These are phyloP conservation scores for Anguilla marmorata DNA, from an alignment of 2,797 vertebrate species.

Conservation along the genomic window DNA sequence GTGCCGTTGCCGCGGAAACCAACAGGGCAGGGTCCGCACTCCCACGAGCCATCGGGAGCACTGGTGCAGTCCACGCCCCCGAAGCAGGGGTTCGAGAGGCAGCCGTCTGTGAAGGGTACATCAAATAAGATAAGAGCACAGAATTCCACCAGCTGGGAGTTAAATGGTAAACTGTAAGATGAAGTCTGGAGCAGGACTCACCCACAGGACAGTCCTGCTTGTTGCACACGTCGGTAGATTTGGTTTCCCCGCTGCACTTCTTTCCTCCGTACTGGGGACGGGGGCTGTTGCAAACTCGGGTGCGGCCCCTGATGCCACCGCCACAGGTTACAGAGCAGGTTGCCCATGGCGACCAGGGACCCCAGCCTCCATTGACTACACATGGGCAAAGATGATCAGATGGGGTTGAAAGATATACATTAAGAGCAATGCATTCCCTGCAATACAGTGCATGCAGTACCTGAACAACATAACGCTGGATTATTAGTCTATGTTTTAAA, in stretches of 20 bases:
- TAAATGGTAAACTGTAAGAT: neutral
- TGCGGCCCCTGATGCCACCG: constrained; percentile 83
- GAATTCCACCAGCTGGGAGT: neutral
- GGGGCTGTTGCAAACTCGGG: constrained; percentile 88
- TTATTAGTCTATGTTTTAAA: neutral
- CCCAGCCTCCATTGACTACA: constrained; percentile 92
- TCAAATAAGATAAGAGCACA: constrained; percentile 20
- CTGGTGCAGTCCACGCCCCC: constrained; percentile 90
- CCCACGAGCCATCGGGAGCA: constrained; percentile 92
- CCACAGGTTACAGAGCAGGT: constrained; percentile 87
- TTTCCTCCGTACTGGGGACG: constrained; percentile 85
- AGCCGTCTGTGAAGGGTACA: constrained; percentile 79
- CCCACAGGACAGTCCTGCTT: constrained; percentile 85
- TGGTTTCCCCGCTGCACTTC: constrained; percentile 79
- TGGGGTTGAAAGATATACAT: neutral
- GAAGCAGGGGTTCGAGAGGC: constrained; percentile 95
- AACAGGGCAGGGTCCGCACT: constrained; percentile 88
- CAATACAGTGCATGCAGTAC: neutral
- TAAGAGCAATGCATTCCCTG: neutral
- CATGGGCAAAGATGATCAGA: constrained; percentile 15
- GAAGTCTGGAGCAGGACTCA: constrained; percentile 59
- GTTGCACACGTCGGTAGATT: constrained; percentile 85
- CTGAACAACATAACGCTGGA: neutral
- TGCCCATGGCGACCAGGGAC: constrained; percentile 97
- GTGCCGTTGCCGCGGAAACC: constrained; percentile 93